phyloP scores from a whole-genome alignment of 2,888 invertebrate genomes.

The Mantis religiosa region DNA sequence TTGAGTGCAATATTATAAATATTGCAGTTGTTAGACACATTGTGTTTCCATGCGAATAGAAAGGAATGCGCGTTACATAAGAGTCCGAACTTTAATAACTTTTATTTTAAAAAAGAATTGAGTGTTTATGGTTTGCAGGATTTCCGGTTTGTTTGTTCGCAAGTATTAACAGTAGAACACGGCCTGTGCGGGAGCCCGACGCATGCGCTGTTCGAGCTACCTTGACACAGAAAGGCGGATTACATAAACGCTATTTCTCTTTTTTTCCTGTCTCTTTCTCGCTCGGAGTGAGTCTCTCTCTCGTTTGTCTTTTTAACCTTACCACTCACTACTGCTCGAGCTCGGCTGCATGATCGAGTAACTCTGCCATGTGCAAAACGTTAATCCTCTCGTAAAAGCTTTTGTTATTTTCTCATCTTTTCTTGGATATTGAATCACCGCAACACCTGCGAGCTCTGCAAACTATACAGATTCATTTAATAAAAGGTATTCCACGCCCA shows the following conservation, averaged over 20 bases:
- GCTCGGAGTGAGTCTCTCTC: background rate
- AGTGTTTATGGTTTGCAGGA: background rate
- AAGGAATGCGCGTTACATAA: no score
- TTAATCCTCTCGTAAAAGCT: background rate
- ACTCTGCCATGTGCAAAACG: background rate
- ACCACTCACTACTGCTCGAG: background rate
- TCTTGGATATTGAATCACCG: background rate
- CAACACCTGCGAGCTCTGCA: background rate
- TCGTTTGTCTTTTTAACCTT: constrained; percentile 10
- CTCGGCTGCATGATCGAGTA: background rate
- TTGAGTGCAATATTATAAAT: no score
- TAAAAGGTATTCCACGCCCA: background rate
- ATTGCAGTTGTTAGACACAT: no score
- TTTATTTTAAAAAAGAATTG: no score
- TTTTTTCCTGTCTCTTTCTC: constrained; percentile 1
- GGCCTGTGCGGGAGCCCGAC: background rate
- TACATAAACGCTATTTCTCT: constrained; percentile 20
- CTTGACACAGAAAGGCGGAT: constrained; percentile 24
- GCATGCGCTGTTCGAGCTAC: constrained; percentile 17
- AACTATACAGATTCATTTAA: background rate
- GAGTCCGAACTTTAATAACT: no score
- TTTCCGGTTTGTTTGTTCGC: background rate
- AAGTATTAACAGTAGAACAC: background rate
- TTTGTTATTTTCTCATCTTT: background rate
- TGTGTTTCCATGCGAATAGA: no score